Evolutionary conservation across 2,888 invertebrate species (phyloP), one percentile per base, ranked within the genome.

Genomic region (Monochamus alternatus): DNA sequence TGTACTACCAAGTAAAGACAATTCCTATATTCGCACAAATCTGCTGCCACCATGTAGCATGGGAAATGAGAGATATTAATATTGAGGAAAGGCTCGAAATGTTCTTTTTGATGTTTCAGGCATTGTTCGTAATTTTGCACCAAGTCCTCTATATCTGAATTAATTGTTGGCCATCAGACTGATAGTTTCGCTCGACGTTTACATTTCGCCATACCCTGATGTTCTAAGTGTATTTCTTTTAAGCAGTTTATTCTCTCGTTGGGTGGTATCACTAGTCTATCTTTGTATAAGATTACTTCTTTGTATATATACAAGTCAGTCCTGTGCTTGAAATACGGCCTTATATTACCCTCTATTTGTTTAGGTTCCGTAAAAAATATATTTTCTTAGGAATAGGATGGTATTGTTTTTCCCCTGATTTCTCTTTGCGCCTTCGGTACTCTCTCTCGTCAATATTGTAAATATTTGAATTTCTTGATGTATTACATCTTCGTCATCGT

Each of bases 121-220:
- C 51, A 51, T 51, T 51, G 12, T 51, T 51, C 51, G 51, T 9
- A 51, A n/a, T n/a, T 51, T 9, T n/a, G 12, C 8, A 51, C 51
- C n/a, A n/a, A 12, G 12, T n/a, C n/a, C n/a, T 5, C 51, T 60
- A 60, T 60, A 31, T 60, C 32, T 10, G n/a, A 12, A 22, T 60
- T 30, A 22, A 74, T 69, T 5, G 59, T 38, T 14, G 74, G 74
- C 74, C 74, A 68, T 60, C 74, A 74, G 4, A 74, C 67, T 22
- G 63, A 52, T 1, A 38, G n/a, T 52, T 63, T 70, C 2, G 67
- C 55, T 47, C 74, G 5, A 22, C 44, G 9, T n/a, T 51, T 68
- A 38, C 67, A 68, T 22, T 60, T 55, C 12, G 12, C 44, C n/a
- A 74, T 59, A 3, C 74, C 74, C 12, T 60, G 62, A 30, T 74